Evolutionary conservation across 2,113 vertebrate species (phyloP).

Genomic region (Catharus bicknelli): DNA sequence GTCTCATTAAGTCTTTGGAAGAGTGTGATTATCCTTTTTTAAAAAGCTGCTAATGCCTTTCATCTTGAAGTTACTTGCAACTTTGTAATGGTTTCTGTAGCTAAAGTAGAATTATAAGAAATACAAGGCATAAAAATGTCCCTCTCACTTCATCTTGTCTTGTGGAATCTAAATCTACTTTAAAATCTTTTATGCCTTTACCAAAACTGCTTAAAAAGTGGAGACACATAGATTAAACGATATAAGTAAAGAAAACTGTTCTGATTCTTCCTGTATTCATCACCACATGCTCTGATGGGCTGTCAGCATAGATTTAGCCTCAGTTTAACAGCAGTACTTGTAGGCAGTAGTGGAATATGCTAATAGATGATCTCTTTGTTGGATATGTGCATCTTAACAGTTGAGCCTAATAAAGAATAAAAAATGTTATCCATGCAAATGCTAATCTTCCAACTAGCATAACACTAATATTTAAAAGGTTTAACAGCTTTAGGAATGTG

Average conservation of each 20-base stretch:
- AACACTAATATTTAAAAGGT: not conserved
- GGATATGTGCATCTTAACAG: not conserved
- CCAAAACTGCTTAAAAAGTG: constrained; percentile 12
- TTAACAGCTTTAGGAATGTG: not conserved
- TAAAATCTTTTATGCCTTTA: not conserved
- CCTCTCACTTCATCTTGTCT: not conserved
- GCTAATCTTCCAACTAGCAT: not conserved
- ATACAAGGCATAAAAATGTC: constrained; percentile 12
- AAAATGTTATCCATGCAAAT: not conserved
- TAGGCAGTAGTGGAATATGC: not conserved
- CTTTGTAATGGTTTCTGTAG: constrained; percentile 58
- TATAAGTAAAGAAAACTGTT: not conserved
- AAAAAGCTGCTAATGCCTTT: constrained; percentile 67
- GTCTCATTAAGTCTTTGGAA: constrained; percentile 59
- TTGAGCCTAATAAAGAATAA: constrained; percentile 25
- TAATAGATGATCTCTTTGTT: not conserved
- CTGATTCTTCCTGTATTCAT: not conserved
- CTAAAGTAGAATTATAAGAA: constrained; percentile 44
- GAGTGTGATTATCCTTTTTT: constrained; percentile 59
- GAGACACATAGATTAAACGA: not conserved
- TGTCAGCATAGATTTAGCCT: not conserved
- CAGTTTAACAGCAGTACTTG: not conserved
- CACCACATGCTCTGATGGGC: not conserved
- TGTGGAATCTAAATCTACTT: constrained; percentile 32
- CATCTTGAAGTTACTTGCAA: constrained; percentile 68